A percentile compares a stretch with the other conserved stretches of the same genome.
Conservation (phyloP, 2,113 vertebrate genomes). For the Nannobrachium achirus region DNA sequence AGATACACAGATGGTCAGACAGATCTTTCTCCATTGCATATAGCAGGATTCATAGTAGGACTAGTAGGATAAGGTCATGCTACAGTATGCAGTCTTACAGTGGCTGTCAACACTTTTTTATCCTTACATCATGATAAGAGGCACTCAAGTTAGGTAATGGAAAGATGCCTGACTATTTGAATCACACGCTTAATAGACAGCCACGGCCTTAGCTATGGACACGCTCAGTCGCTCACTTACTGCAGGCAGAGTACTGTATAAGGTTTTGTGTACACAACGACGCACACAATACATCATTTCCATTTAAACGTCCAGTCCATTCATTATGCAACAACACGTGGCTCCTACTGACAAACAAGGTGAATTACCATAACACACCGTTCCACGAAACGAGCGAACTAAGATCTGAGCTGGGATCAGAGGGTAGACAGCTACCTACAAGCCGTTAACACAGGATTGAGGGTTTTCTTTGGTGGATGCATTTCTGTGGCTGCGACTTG, state of each 20-base stretch:
- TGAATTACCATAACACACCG: too few species aligned
- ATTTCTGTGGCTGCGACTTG: slow-evolving; percentile 34
- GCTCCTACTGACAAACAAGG: too few species aligned
- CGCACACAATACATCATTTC: neutral
- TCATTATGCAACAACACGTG: too few species aligned
- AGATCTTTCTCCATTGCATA: too few species aligned
- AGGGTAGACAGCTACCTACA: neutral
- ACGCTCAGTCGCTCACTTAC: neutral
- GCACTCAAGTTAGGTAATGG: neutral
- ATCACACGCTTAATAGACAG: neutral
- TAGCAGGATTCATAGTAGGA: too few species aligned
- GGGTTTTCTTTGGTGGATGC: slow-evolving; percentile 13
- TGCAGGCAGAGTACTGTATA: neutral
- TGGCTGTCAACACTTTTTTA: too few species aligned
- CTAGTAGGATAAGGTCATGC: too few species aligned
- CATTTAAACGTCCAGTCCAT: too few species aligned
- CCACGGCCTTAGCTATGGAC: slow-evolving; percentile 16
- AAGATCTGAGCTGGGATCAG: neutral
- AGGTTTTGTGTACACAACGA: slow-evolving; percentile 5
- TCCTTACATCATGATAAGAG: neutral
- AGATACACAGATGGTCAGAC: too few species aligned
- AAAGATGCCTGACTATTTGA: neutral
- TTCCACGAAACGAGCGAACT: too few species aligned
- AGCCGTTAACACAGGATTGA: neutral
- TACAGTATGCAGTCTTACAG: too few species aligned